Percentiles rank a stretch among this genome's conserved stretches.
Conservation (phyloP, 2,888 invertebrate species). For the Hypomecis punctinalis region DNA sequence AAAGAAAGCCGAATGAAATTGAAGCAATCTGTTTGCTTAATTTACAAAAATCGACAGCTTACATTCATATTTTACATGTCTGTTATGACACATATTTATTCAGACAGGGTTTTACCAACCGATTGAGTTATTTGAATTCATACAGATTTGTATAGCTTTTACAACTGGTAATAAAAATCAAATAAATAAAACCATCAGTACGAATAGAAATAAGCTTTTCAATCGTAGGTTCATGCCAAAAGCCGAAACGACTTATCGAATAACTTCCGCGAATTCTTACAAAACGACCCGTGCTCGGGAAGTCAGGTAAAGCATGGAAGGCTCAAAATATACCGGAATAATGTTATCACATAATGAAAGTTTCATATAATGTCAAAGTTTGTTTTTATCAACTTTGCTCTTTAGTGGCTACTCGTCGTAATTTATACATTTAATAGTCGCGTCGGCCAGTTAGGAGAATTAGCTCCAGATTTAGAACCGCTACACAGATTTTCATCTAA, state of each 20-base stretch:
- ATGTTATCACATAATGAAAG: neutral
- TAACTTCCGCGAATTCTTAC: slow-evolving; percentile 12
- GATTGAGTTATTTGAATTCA: neutral
- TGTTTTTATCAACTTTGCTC: neutral
- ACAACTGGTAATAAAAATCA: neutral
- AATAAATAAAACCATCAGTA: slow-evolving; percentile 9
- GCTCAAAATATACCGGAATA: neutral
- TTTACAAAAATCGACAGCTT: too few relatives aligned
- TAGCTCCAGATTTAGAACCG: too few relatives aligned
- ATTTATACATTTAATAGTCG: too few relatives aligned
- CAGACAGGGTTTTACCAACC: neutral
- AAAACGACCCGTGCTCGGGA: slow-evolving; percentile 7
- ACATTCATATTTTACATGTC: too few relatives aligned
- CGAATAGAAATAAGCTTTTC: slow-evolving; percentile 16
- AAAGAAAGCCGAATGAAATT: too few relatives aligned
- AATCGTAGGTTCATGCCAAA: slow-evolving; percentile 3
- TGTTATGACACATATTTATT: neutral
- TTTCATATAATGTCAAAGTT: neutral
- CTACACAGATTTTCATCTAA: too few relatives aligned
- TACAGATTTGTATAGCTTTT: slow-evolving; percentile 1
- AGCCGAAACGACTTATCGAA: slow-evolving; percentile 20
- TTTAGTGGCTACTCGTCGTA: too few relatives aligned
- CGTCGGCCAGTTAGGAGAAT: too few relatives aligned
- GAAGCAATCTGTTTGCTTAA: too few relatives aligned
- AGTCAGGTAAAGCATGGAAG: slow-evolving; percentile 17